phyloP scores from a whole-genome alignment of 2,113 vertebrate genomes.

The Mustelus asterias region DNA sequence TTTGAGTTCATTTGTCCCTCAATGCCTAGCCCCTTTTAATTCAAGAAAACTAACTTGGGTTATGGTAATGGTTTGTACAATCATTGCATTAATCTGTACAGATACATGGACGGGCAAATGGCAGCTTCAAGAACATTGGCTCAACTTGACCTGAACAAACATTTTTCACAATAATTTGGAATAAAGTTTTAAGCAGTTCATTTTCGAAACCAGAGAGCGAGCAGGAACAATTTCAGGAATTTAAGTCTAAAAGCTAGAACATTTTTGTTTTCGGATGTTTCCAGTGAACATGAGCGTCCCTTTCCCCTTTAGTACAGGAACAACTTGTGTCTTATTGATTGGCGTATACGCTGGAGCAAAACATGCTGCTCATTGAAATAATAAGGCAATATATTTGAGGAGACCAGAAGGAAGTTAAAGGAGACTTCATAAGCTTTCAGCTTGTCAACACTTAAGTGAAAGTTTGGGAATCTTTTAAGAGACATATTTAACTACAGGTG shows the following conservation, averaged over 20 bases:
- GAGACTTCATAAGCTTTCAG: background rate
- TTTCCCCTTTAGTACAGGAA: background rate
- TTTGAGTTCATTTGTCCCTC: background rate
- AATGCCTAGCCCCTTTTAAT: background rate
- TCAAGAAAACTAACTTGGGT: background rate
- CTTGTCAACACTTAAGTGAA: background rate
- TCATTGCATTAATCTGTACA: background rate
- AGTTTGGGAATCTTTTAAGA: background rate
- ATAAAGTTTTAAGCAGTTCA: background rate
- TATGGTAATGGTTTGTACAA: background rate
- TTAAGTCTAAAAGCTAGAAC: no score
- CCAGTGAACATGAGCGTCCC: background rate
- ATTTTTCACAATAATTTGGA: background rate
- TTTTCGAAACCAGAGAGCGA: background rate
- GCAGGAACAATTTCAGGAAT: background rate
- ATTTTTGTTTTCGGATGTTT: background rate
- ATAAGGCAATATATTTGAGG: background rate
- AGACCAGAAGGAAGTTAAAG: background rate
- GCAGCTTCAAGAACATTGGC: background rate
- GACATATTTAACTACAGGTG: slow-evolving; percentile 21
- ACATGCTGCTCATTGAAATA: background rate
- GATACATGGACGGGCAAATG: background rate
- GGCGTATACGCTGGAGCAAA: background rate
- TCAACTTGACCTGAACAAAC: background rate
- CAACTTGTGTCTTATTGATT: background rate